Evolutionary conservation across 2,113 vertebrate species (phyloP).

Genomic region (Scolopax mira): DNA sequence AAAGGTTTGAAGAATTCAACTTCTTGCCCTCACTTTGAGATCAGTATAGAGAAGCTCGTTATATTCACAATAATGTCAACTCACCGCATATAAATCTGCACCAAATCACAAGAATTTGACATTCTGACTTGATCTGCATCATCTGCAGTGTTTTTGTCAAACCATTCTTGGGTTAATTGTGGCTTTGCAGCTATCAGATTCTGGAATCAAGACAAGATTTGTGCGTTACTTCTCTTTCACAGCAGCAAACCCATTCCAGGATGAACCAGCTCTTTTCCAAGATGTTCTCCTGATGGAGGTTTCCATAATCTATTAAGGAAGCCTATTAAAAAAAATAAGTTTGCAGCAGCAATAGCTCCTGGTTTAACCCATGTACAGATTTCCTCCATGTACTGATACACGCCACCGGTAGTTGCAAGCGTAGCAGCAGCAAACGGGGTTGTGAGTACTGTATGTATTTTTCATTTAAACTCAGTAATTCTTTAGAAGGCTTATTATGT

Average conservation of each 20-base stretch:
- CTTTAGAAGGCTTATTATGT: conserved; percentile 39
- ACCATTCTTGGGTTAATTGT: background rate
- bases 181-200: background rate
- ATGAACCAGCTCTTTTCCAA: background rate
- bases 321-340: background rate
- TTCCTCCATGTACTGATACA: background rate
- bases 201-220: background rate
- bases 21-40: background rate
- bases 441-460: conserved; percentile 1
- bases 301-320: background rate
- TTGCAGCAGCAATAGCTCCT: background rate
- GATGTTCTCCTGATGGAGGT: background rate
- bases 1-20: background rate
- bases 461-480: conserved; percentile 39
- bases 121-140: background rate
- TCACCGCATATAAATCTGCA: background rate
- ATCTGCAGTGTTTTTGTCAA: background rate
- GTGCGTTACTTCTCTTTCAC: background rate
- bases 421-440: background rate
- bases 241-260: background rate
- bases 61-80: background rate
- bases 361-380: background rate
- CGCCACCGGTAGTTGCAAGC: background rate
- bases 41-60: background rate
- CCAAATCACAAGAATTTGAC: background rate